Percentiles rank a stretch among this genome's conserved stretches.
Evolutionary conservation across 1,140 invertebrate species (phyloP).

Genomic region (Linepithema humile): DNA sequence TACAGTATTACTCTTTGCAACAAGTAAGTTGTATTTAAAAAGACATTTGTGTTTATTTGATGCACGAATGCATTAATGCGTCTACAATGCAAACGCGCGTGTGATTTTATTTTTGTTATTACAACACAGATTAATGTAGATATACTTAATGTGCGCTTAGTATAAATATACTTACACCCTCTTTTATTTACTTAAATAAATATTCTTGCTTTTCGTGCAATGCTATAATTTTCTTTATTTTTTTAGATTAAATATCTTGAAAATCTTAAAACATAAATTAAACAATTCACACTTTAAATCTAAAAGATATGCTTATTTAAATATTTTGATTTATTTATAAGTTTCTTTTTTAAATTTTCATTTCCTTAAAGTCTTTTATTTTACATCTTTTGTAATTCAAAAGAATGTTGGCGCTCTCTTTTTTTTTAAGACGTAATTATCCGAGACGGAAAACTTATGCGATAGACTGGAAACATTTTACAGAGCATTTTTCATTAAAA

Average conservation of each 20-base stretch:
- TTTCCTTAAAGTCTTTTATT: too few species aligned
- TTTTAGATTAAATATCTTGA: too few species aligned
- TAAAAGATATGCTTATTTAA: too few species aligned
- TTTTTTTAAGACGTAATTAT: too few species aligned
- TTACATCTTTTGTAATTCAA: too few species aligned
- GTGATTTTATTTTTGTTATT: background rate
- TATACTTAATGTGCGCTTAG: background rate
- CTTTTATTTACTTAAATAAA: background rate
- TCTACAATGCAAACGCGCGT: background rate
- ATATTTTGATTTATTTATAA: too few species aligned
- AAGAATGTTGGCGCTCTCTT: too few species aligned
- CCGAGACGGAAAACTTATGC: background rate
- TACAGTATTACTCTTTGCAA: background rate
- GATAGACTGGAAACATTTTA: background rate
- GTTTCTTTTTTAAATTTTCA: too few species aligned
- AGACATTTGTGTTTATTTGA: conserved; percentile 5
- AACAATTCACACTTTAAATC: too few species aligned
- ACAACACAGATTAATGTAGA: background rate
- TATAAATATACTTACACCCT: background rate
- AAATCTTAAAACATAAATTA: too few species aligned
- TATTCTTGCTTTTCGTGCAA: background rate
- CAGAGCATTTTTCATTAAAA: background rate
- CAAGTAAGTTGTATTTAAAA: background rate
- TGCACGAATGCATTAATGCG: background rate
- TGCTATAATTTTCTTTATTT: background rate